Percentiles rank a stretch among this genome's conserved stretches.
These are phyloP conservation scores for Philonicus albiceps DNA, from an alignment of 2,888 invertebrate genomes.

Conservation along the genomic window DNA sequence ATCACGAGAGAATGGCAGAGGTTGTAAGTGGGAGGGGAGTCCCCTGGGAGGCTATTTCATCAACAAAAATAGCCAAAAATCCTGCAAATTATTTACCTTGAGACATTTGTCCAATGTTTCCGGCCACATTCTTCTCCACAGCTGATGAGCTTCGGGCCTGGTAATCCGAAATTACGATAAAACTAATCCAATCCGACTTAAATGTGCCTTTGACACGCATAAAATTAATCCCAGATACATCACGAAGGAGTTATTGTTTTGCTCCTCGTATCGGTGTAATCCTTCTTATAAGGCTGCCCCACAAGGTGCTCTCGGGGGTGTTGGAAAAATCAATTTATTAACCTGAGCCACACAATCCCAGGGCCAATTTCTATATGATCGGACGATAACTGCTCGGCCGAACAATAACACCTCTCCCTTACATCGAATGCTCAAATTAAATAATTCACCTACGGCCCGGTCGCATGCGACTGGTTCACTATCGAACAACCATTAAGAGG, in stretches of 20 bases:
- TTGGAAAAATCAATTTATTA: conserved; percentile 41
- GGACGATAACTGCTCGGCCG: conserved; percentile 10
- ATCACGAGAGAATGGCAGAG: neutral
- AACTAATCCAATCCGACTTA: conserved; percentile 46
- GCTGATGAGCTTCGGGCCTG: conserved; percentile 28
- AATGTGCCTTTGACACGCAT: conserved; percentile 49
- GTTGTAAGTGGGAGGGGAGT: neutral
- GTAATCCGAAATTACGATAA: conserved; percentile 45
- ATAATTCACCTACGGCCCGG: conserved; percentile 34
- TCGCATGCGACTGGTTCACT: conserved; percentile 18
- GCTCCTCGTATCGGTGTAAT: conserved; percentile 1
- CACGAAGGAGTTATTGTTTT: conserved; percentile 34
- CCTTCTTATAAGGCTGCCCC: conserved; percentile 17
- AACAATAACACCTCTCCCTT: conserved; percentile 40
- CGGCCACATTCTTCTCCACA: conserved; percentile 17
- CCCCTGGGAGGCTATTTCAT: conserved; percentile 14
- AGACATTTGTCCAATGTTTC: conserved; percentile 38
- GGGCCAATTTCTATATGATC: conserved; percentile 18
- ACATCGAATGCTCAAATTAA: conserved; percentile 40
- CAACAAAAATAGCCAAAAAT: conserved; percentile 41
- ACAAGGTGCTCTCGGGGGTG: conserved; percentile 14
- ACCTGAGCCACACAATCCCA: conserved; percentile 28
- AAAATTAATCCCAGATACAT: conserved; percentile 47
- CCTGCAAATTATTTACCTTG: conserved; percentile 40
- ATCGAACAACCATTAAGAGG: conserved; percentile 27